Base-by-base conservation (phyloP, 2,888 invertebrate genomes). In the Phaonia tiefii region DNA sequence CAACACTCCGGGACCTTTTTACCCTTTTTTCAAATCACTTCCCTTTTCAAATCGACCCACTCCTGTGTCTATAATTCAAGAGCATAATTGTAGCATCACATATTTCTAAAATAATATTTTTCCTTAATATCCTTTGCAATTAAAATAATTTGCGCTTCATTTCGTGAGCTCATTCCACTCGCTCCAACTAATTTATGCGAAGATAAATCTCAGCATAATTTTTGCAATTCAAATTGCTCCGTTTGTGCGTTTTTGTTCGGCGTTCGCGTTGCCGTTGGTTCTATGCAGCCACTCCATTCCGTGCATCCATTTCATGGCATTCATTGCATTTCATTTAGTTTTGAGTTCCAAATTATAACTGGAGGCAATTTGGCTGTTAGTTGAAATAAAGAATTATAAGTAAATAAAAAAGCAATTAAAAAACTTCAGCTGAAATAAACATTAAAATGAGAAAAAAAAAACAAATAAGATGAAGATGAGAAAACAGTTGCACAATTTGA, bases 391-490 rank as follows among this genome's bases (percentile, higher is more conserved):
- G 76, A 77, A 77, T 77, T 77, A 81, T 78, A 78, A 81, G 69
- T 44, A 72, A 75, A 81, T 81, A 75, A 78, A 78, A 81, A 81
- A 75, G 78, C 81, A 81, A 81, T 81, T 81, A 81, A 81, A 63
- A 75, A 65, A 31, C 44, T 31, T 31, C 51, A 49, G 44, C 15
- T 4, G 39, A 65, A 54, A 63, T 25, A 37, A 10, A 26, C 15
- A 42, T 44, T 31, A 58, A 22, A 49, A 22, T 54, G 25, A 77
- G 39, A 65, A 51, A n/a, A n/a, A n/a, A n/a, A n/a, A n/a, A n/a
- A n/a, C n/a, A n/a, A n/a, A n/a, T 11, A 67, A 58, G 46, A 44
- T 17, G 17, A 67, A 44, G 17, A 51, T 15, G 15, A 69, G 42
- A 15, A 44, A 70, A 46, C 80, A 75, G 77, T 81, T 81, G 77